Evolutionary conservation across 2,888 invertebrate species (phyloP).

Genomic region (Spodoptera picta): DNA sequence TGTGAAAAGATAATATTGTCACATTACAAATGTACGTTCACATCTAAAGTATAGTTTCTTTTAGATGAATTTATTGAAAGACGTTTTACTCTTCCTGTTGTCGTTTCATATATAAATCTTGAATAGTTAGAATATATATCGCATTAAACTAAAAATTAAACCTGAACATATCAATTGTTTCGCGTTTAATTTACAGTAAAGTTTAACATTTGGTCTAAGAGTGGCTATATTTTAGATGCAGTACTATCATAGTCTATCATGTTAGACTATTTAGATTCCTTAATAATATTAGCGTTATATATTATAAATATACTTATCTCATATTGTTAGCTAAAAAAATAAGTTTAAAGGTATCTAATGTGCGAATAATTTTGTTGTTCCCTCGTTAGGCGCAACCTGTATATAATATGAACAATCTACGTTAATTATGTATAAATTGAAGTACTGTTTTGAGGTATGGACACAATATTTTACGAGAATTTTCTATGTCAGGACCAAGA

Average conservation of each 20-base stretch:
- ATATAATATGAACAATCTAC: constrained; percentile 49
- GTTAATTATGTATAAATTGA: constrained; percentile 46
- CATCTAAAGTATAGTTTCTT: constrained; percentile 54
- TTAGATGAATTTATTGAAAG: constrained; percentile 17
- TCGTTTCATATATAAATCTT: not conserved
- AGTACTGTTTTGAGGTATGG: constrained; percentile 40
- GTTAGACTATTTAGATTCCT: constrained; percentile 78
- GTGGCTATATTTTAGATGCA: constrained; percentile 64
- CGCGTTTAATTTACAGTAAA: constrained; percentile 17
- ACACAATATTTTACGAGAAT: constrained; percentile 47
- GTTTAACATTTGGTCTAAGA: constrained; percentile 40
- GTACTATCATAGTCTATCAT: constrained; percentile 50
- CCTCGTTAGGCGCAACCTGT: constrained; percentile 50
- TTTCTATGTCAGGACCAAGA: constrained; percentile 37
- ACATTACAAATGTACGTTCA: constrained; percentile 55
- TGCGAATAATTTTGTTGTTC: constrained; percentile 73
- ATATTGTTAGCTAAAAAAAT: constrained; percentile 81
- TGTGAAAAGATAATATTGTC: constrained; percentile 59
- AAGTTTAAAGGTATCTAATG: constrained; percentile 72
- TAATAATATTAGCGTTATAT: constrained; percentile 79
- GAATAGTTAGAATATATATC: constrained; percentile 7
- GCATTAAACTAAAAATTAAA: constrained; percentile 27
- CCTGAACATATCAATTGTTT: constrained; percentile 55
- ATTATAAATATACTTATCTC: constrained; percentile 78
- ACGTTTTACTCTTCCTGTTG: too few species aligned